Evolutionary conservation across 2,888 invertebrate genomes (phyloP).

Genomic region (Notodonta ziczac): DNA sequence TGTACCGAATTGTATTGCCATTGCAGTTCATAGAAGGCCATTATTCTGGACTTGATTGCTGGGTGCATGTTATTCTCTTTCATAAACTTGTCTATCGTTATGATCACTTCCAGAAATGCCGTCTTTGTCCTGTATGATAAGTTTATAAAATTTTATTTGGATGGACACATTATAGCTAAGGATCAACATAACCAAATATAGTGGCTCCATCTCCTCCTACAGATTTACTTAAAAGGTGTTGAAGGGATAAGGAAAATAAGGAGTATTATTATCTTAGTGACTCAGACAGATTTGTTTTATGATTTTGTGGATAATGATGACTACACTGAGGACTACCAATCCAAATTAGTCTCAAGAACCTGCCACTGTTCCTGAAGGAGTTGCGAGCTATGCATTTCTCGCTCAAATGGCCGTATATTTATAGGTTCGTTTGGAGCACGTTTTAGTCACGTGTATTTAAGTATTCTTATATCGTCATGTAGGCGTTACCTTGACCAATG

Average conservation of each 20-base stretch:
- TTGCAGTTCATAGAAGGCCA: constrained; percentile 80
- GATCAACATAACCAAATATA: background rate
- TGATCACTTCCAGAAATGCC: constrained; percentile 77
- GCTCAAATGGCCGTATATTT: background rate
- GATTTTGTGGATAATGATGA: no score
- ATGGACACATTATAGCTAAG: background rate
- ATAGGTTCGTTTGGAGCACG: background rate
- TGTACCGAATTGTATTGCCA: constrained; percentile 81
- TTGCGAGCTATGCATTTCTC: background rate
- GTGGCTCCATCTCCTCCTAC: background rate
- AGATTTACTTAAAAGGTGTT: background rate
- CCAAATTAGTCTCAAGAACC: background rate
- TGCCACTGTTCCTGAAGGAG: background rate
- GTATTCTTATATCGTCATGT: constrained; percentile 15
- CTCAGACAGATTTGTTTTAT: background rate
- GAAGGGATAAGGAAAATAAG: background rate
- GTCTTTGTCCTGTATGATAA: constrained; percentile 66
- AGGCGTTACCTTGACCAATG: constrained; percentile 70
- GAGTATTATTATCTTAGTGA: background rate
- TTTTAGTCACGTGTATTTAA: constrained; percentile 10
- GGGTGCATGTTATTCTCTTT: constrained; percentile 76
- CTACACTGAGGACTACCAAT: no score
- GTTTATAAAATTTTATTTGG: background rate
- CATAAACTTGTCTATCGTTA: constrained; percentile 79
- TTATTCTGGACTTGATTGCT: constrained; percentile 74